Conservation (phyloP, 2,888 invertebrate species). For the Drosophila flavopinicola region DNA sequence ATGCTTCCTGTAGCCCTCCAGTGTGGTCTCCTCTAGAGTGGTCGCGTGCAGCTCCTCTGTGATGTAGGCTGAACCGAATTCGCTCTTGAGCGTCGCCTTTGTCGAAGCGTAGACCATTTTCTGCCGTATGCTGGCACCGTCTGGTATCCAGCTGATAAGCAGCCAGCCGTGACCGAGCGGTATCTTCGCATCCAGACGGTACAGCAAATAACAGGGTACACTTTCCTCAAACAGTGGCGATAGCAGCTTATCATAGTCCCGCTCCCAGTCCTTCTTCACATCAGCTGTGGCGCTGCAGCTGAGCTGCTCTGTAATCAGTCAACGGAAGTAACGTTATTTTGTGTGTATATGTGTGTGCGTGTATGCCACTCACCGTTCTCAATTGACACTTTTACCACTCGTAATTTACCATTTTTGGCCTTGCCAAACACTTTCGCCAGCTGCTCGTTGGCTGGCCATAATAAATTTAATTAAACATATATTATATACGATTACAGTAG, state of each 20-base stretch:
- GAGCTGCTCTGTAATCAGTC: slow-evolving; percentile 89
- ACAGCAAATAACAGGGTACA: slow-evolving; percentile 96
- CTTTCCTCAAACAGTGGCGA: slow-evolving; percentile 89
- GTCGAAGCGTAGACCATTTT: slow-evolving; percentile 99
- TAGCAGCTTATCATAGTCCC: slow-evolving; percentile 92
- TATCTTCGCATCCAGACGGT: slow-evolving; percentile 91
- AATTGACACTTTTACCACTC: slow-evolving; percentile 93
- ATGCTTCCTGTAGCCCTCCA: slow-evolving; percentile 93
- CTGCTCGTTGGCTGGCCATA: slow-evolving; percentile 90
- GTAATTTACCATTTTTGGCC: slow-evolving; percentile 90
- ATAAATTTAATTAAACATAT: not conserved
- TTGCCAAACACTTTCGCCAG: slow-evolving; percentile 92
- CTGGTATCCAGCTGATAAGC: slow-evolving; percentile 97
- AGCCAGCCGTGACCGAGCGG: slow-evolving; percentile 96
- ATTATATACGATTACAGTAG: not conserved
- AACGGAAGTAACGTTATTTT: slow-evolving; percentile 15
- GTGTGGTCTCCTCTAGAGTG: slow-evolving; percentile 90
- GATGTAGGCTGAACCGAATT: slow-evolving; percentile 97
- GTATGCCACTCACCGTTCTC: slow-evolving; percentile 89
- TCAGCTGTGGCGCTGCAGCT: slow-evolving; percentile 88
- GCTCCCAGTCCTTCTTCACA: slow-evolving; percentile 91
- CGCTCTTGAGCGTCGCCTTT: slow-evolving; percentile 97
- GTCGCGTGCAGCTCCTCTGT: slow-evolving; percentile 98
- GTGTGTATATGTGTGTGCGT: slow-evolving; percentile 10
- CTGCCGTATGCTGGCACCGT: slow-evolving; percentile 91